phyloP scores from a whole-genome alignment of 2,797 vertebrate species.

The Harpagifer antarcticus region DNA sequence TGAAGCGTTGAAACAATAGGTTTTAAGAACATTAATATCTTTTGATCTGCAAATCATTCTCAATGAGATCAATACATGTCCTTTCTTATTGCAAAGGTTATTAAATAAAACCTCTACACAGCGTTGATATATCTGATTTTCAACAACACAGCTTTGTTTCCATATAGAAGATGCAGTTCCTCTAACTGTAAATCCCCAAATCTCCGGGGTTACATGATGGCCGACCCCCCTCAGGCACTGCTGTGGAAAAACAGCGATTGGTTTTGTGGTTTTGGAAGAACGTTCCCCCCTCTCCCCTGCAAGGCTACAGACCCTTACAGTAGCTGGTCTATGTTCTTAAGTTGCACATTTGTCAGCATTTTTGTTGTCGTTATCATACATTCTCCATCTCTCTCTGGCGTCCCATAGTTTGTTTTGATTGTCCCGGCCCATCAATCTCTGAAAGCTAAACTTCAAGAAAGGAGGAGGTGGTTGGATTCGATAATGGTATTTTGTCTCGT shows the following conservation, averaged over 20 bases:
- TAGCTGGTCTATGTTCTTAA: conserved; percentile 2
- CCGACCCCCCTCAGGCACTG: background rate
- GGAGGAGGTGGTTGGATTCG: conserved; percentile 27
- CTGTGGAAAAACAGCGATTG: conserved; percentile 18
- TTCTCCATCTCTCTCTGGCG: conserved; percentile 12
- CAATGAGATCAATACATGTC: background rate
- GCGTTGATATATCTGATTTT: background rate
- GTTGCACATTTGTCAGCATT: conserved; percentile 23
- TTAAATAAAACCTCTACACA: too few species aligned
- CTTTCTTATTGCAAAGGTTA: too few species aligned
- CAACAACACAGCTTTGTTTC: background rate
- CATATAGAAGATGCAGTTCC: background rate
- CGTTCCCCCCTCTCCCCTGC: conserved; percentile 5
- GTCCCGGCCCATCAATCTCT: conserved; percentile 52
- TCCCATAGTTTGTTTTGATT: conserved; percentile 46
- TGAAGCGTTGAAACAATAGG: background rate
- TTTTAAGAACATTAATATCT: background rate
- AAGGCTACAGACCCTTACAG: background rate
- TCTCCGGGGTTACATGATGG: background rate
- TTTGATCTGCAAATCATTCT: background rate
- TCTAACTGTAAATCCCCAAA: conserved; percentile 7
- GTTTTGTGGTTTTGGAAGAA: conserved; percentile 41
- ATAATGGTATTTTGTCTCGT: conserved; percentile 64
- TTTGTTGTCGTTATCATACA: background rate
- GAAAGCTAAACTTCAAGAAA: conserved; percentile 41